phyloP scores from a whole-genome alignment of 2,888 invertebrate species.

The Ferdinandea cuprea region DNA sequence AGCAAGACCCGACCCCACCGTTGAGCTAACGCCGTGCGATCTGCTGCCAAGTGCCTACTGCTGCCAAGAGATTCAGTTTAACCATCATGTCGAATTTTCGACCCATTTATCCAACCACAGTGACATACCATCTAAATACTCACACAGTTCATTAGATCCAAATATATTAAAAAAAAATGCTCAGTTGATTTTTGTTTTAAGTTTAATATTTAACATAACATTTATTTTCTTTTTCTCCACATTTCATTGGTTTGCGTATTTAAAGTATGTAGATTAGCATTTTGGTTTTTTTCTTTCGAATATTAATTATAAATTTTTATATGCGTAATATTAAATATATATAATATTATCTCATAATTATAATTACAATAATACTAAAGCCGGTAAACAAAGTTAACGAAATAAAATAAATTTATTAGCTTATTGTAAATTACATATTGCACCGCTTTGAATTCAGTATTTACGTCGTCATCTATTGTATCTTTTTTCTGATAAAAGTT shows the following conservation, averaged over 20 bases:
- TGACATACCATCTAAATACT: too few species aligned
- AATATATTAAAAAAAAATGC: conserved; percentile 7
- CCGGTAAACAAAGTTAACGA: conserved; percentile 19
- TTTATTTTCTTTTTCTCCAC: conserved; percentile 67
- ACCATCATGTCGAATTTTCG: too few species aligned
- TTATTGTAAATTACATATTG: conserved; percentile 58
- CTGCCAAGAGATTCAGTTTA: too few species aligned
- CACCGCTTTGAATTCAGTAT: conserved; percentile 50
- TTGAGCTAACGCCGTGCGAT: too few species aligned
- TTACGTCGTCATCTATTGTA: conserved; percentile 14
- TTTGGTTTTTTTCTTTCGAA: conserved; percentile 49
- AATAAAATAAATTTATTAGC: conserved; percentile 13
- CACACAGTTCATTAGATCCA: too few species aligned
- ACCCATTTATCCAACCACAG: too few species aligned
- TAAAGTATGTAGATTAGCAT: conserved; percentile 68
- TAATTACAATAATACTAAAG: conserved; percentile 33
- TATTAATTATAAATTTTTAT: conserved; percentile 62
- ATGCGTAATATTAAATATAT: conserved; percentile 63
- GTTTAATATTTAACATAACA: conserved; percentile 74
- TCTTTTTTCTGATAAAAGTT: conserved; percentile 26
- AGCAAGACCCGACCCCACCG: too few species aligned
- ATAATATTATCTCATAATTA: conserved; percentile 48
- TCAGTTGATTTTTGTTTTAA: conserved; percentile 50
- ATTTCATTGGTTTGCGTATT: conserved; percentile 71
- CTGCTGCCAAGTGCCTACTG: too few species aligned